A percentile compares a stretch with the other conserved stretches of the same genome.
phyloP scores from a whole-genome alignment of 2,113 vertebrate genomes.

The Gnathonemus longibarbis region DNA sequence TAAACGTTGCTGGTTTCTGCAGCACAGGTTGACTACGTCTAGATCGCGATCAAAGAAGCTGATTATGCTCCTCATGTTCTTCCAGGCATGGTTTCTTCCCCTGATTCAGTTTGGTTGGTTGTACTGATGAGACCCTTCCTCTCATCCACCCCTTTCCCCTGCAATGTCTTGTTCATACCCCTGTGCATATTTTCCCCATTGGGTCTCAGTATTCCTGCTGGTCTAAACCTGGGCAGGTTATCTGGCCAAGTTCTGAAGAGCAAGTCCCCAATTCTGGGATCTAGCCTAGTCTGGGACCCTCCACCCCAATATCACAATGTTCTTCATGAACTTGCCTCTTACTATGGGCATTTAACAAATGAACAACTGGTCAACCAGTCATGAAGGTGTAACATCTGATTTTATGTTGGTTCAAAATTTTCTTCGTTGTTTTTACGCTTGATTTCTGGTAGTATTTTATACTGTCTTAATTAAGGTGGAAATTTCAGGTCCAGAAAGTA shows the following conservation, averaged over 20 bases:
- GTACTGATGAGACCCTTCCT: background rate
- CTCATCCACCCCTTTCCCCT: background rate
- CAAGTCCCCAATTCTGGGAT: background rate
- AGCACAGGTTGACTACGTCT: background rate
- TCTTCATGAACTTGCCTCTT: constrained; percentile 1
- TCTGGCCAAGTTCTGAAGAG: background rate
- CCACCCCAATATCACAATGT: background rate
- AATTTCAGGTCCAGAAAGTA: too few species aligned
- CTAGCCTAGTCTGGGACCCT: background rate
- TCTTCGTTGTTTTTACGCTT: background rate
- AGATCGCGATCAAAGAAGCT: background rate
- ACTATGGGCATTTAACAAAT: constrained; percentile 42
- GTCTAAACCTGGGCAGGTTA: background rate
- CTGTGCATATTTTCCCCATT: background rate
- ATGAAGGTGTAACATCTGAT: background rate
- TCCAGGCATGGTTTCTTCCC: background rate
- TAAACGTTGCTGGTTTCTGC: background rate
- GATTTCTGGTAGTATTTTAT: background rate
- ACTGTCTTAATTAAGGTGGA: background rate
- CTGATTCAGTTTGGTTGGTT: background rate
- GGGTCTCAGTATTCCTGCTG: background rate
- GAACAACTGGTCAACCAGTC: constrained; percentile 30
- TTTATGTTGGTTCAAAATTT: background rate
- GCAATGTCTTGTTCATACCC: background rate
- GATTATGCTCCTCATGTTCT: background rate